A percentile compares a stretch with the other conserved stretches of the same genome.
These are phyloP conservation scores for Cavia aperea DNA, from an alignment of 2,113 vertebrate genomes.

Conservation along the genomic window DNA sequence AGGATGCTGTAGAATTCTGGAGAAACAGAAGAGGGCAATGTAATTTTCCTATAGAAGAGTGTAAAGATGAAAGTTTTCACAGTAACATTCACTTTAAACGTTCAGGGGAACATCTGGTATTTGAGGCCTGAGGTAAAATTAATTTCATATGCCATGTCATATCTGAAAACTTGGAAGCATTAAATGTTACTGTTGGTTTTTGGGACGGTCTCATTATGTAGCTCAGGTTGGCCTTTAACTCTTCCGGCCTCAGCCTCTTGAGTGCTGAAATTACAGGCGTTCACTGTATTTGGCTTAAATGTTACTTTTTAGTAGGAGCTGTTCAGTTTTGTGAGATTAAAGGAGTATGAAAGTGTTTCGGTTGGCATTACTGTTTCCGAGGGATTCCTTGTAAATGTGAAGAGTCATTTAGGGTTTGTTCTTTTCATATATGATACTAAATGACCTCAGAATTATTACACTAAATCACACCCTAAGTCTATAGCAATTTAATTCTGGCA, in stretches of 20 bases:
- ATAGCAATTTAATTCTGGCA: constrained; percentile 3
- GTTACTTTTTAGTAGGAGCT: background rate
- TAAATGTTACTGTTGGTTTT: background rate
- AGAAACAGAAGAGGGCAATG: background rate
- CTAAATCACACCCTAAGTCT: background rate
- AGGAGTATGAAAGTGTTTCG: background rate
- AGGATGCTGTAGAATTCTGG: constrained; percentile 50
- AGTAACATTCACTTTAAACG: background rate
- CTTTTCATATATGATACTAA: background rate
- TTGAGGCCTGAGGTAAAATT: constrained; percentile 2
- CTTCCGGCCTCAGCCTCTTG: too few relatives aligned
- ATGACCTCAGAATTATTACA: background rate
- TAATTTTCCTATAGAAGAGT: background rate
- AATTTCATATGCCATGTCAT: background rate
- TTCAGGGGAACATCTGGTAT: background rate
- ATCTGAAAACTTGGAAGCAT: background rate
- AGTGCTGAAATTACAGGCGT: too few relatives aligned
- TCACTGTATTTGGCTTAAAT: too few relatives aligned
- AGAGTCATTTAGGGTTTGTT: background rate
- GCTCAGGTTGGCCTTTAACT: background rate
- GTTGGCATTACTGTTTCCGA: background rate
- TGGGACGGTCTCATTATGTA: background rate
- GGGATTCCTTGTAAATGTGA: background rate
- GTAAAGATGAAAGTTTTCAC: background rate
- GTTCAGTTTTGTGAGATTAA: background rate